A percentile compares a stretch with the other conserved stretches of the same genome.
phyloP scores from a whole-genome alignment of 35 echinoderm and acorn worm genomes.

The Hemicentrotus pulcherrimus region DNA sequence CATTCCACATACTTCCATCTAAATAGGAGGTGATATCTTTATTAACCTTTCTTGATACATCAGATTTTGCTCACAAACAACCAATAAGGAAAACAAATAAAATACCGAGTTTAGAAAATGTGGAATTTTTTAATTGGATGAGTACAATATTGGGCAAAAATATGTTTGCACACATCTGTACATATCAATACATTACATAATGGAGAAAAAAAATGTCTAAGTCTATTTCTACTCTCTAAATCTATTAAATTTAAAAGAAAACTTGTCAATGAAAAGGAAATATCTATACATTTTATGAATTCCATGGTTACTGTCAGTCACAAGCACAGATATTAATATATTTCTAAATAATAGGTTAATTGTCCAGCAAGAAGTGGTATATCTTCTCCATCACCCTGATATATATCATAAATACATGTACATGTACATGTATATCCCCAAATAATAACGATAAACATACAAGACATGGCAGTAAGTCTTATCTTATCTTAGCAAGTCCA shows the following conservation, averaged over 20 bases:
- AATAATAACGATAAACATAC: too few relatives aligned
- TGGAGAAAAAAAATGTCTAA: background rate
- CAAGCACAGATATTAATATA: background rate
- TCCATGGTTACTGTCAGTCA: background rate
- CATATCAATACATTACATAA: background rate
- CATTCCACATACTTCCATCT: background rate
- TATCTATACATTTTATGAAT: background rate
- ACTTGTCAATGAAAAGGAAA: background rate
- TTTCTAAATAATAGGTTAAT: background rate
- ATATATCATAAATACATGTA: background rate
- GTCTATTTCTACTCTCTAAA: background rate
- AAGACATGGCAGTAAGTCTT: too few relatives aligned
- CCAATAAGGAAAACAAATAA: background rate
- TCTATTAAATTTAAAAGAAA: background rate
- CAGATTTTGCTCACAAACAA: background rate
- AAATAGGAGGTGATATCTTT: background rate
- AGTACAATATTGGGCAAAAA: background rate
- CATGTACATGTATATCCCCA: too few relatives aligned
- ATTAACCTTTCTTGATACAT: background rate
- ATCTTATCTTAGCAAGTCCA: too few relatives aligned
- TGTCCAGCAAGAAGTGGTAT: background rate
- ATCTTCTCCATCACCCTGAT: background rate
- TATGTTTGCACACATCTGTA: background rate
- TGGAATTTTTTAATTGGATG: constrained; percentile 8
- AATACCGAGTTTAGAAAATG: background rate